These are phyloP conservation scores for Todiramphus chloris DNA, from an alignment of 2,113 vertebrate genomes.

Conservation along the genomic window DNA sequence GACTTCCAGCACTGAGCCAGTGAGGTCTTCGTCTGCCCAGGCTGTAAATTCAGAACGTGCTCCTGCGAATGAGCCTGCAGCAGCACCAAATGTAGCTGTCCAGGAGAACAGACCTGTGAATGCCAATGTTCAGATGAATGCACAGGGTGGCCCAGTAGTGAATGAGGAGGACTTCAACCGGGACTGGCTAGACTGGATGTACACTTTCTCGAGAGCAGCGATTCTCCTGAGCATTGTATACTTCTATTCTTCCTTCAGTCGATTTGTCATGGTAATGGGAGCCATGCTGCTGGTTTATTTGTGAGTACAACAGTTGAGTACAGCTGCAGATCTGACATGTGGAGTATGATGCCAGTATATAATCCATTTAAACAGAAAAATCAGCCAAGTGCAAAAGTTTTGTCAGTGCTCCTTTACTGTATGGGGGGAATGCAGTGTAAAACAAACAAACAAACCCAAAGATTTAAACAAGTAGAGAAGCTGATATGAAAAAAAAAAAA, in stretches of 20 bases:
- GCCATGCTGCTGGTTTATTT: constrained; percentile 95
- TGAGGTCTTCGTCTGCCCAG: constrained; percentile 33
- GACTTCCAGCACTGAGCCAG: constrained; percentile 60
- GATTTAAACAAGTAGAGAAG: not conserved
- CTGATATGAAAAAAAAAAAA: not conserved
- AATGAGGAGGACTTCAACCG: constrained; percentile 95
- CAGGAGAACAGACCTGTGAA: constrained; percentile 87
- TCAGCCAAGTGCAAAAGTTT: not conserved
- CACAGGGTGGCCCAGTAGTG: constrained; percentile 83
- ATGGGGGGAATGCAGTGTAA: not conserved
- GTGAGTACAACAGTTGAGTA: constrained; percentile 79
- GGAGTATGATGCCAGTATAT: not conserved
- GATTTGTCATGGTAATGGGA: constrained; percentile 92
- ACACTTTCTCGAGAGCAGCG: constrained; percentile 88
- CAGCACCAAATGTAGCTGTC: constrained; percentile 78
- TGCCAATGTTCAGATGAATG: constrained; percentile 88
- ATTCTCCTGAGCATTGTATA: constrained; percentile 96
- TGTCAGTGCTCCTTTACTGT: not conserved
- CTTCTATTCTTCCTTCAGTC: constrained; percentile 96
- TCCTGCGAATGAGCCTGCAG: constrained; percentile 81
- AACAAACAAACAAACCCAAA: not conserved
- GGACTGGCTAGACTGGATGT: constrained; percentile 98
- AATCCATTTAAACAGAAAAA: not conserved
- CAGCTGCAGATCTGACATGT: not conserved
- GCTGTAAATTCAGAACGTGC: constrained; percentile 64